Evolutionary conservation across 2,113 vertebrate species (phyloP), one percentile per base, ranked within the genome.

Genomic region (Coturnix japonica): DNA sequence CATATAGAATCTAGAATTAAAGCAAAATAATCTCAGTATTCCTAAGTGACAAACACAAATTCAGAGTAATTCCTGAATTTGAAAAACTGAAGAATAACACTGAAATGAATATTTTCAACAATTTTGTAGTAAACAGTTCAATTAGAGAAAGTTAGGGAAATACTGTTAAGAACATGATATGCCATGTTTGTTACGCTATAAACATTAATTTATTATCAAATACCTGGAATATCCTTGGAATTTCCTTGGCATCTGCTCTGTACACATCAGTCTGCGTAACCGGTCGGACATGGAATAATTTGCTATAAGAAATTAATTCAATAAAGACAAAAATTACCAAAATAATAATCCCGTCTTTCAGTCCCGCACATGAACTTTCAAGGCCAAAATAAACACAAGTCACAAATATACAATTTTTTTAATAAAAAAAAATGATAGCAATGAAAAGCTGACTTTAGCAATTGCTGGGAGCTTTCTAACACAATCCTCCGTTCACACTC

Each of bases 211-310:
- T 82, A 72, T 49, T 83, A 76, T 49, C 49, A 26, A 77, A 79
- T 97, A 99, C 99, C 99, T 99, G 99, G 94, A 99, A 99, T 98
- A 99, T 99, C 97, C 99, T 98, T 47, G 99, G 99, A 95, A 99
- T 99, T 95, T 99, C 99, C 97, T 99, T 99, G 97, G 98, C 97
- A 89, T 99, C 99, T 41, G 99, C 99, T 61, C 99, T 98, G 96
- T 99, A 99, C 35, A 99, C 99, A 79, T 99, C 99, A 6, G 99
- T 99, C 96, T 99, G 99, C 69, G 99, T 99, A 91, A 99, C 99
- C 61, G 99, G 98, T 83, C 99, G 98, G 87, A 99, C 99, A 28
- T 99, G 99, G 98, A 99, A 99, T 54, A 99, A 98, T 97, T 99
- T 99, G 96, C 99, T 99, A 94, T 22, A 91, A 44, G 76, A 86